Evolutionary conservation across 1,140 invertebrate genomes (phyloP).

Genomic region (Panagrolaimus sp.): DNA sequence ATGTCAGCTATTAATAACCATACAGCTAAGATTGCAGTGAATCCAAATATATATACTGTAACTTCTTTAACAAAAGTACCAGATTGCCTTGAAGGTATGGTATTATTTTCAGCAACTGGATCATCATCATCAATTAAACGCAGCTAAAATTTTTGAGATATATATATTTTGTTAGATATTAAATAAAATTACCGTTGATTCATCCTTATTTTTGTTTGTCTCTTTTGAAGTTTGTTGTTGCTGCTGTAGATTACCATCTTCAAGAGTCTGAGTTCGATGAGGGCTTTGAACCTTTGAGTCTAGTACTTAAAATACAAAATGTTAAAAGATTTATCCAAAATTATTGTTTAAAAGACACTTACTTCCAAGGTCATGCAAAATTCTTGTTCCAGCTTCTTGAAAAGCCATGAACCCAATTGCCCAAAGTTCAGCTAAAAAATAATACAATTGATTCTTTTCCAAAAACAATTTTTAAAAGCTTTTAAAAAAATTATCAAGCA

Average conservation of each 20-base stretch:
- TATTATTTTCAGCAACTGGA: no score
- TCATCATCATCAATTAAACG: no score
- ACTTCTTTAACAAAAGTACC: not conserved
- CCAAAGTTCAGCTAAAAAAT: not conserved
- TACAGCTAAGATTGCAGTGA: not conserved
- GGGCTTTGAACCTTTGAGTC: constrained; percentile 29
- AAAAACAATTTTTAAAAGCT: not conserved
- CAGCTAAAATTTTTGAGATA: no score
- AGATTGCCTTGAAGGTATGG: not conserved
- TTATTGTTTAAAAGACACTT: constrained; percentile 7
- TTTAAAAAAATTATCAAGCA: not conserved
- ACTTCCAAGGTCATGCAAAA: constrained; percentile 33
- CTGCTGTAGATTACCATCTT: no score
- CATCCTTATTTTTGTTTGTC: no score
- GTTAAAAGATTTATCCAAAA: constrained; percentile 1
- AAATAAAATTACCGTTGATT: no score
- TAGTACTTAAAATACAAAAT: constrained; percentile 27
- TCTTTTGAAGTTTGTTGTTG: no score
- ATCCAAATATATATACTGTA: not conserved
- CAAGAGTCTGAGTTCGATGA: constrained; percentile 9
- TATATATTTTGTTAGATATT: no score
- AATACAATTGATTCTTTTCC: not conserved
- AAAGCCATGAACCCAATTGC: constrained; percentile 20
- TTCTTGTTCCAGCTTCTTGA: constrained; percentile 28
- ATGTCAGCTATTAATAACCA: constrained; percentile 4